These are phyloP conservation scores for Rutilus rutilus DNA, from an alignment of 2,113 vertebrate genomes.

Conservation along the genomic window DNA sequence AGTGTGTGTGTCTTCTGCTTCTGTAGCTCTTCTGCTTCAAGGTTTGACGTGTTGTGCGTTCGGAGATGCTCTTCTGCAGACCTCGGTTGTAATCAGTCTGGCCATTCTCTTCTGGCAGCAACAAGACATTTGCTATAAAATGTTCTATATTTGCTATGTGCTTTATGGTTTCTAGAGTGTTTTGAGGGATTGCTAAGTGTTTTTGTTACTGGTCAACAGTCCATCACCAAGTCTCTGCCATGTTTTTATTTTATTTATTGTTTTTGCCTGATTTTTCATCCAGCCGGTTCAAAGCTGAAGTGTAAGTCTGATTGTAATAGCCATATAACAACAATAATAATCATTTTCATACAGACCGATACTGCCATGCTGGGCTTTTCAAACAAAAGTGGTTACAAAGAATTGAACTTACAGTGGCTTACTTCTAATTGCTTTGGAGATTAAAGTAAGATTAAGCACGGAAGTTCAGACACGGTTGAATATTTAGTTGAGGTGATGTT, in stretches of 20 bases:
- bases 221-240: no score
- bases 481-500: not conserved
- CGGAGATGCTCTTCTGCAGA: no score
- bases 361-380: not conserved
- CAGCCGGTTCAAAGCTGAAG: not conserved
- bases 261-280: not conserved
- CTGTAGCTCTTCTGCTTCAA: no score
- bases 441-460: not conserved
- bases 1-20: no score
- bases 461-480: not conserved
- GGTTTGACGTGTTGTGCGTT: no score
- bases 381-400: not conserved
- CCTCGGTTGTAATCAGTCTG: no score
- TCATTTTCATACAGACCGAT: not conserved
- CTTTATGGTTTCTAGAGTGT: no score
- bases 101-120: no score
- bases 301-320: not conserved
- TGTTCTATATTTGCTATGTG: no score
- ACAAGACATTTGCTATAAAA: no score
- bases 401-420: not conserved
- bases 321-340: not conserved
- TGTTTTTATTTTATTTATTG: not conserved
- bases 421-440: not conserved
- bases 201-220: not conserved
- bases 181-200: not conserved